Conservation (phyloP, 2,888 invertebrate genomes). For the Erebia palarica region DNA sequence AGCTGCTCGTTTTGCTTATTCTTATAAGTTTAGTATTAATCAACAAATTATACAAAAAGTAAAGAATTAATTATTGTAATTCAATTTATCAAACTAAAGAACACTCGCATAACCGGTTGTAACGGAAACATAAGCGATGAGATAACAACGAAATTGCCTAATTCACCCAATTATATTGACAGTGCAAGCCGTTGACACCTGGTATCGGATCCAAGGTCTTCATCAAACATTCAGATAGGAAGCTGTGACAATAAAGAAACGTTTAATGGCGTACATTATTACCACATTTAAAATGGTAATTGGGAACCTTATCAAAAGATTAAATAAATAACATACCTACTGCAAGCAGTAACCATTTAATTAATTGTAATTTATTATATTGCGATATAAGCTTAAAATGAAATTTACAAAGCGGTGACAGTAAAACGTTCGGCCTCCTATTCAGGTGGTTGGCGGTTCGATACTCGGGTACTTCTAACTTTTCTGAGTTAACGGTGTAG, state of each 20-base stretch:
- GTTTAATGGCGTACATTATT: neutral
- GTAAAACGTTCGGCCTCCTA: no score
- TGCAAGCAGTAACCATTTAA: neutral
- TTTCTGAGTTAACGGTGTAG: no score
- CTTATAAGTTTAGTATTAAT: no score
- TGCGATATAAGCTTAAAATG: no score
- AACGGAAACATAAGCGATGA: conserved; percentile 27
- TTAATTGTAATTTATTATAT: conserved; percentile 2
- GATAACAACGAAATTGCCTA: conserved; percentile 18
- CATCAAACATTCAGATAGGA: conserved; percentile 18
- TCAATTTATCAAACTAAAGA: conserved; percentile 11
- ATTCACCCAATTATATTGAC: conserved; percentile 1
- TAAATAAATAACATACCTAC: no score
- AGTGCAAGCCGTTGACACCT: neutral
- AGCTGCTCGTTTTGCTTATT: no score
- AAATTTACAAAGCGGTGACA: no score
- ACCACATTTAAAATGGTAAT: neutral
- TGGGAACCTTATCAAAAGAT: neutral
- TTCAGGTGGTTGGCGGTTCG: no score
- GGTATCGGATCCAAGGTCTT: conserved; percentile 25
- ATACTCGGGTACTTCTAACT: no score
- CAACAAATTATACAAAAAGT: no score
- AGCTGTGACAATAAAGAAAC: conserved; percentile 16
- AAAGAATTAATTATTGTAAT: neutral
- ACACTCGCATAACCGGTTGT: conserved; percentile 30